Percentiles rank a stretch among this genome's conserved stretches.
Evolutionary conservation across 2,797 vertebrate species (phyloP).

Genomic region (Takifugu rubripes): DNA sequence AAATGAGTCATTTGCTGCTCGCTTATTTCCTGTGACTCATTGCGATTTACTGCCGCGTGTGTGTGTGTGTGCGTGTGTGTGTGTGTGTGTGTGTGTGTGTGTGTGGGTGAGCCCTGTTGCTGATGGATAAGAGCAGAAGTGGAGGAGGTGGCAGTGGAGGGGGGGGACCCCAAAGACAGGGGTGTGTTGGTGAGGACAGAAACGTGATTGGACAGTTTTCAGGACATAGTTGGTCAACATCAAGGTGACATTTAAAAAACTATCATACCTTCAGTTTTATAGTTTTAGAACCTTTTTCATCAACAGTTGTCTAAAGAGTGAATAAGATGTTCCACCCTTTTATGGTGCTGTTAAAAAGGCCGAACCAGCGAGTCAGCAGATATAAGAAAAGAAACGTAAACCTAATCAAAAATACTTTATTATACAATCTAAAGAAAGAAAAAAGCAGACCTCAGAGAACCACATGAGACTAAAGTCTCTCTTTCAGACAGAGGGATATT

Average conservation of each 20-base stretch:
- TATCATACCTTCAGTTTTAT: background rate
- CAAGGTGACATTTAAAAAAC: conserved; percentile 19
- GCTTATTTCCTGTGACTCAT: background rate
- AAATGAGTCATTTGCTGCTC: conserved; percentile 5
- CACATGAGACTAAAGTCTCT: conserved; percentile 10
- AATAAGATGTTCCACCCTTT: no score
- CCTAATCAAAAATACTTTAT: background rate
- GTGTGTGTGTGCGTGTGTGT: conserved; percentile 1
- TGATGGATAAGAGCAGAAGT: no score
- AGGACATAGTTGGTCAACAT: conserved; percentile 14
- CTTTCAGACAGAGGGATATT: conserved; percentile 9
- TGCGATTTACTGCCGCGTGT: conserved; percentile 35
- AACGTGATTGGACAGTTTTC: conserved; percentile 42
- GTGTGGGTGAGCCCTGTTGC: conserved; percentile 2
- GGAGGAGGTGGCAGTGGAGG: background rate
- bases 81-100: conserved; percentile 9
- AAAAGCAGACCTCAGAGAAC: background rate
- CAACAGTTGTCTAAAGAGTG: no score
- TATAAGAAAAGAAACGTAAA: no score
- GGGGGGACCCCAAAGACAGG: conserved; percentile 1
- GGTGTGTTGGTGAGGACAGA: conserved; percentile 42
- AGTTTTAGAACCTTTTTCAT: no score
- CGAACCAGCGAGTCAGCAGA: no score
- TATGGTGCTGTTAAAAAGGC: no score
- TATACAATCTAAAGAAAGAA: background rate